Base-by-base conservation (phyloP, 1,140 invertebrate species). In the Scaptomyza hsui region DNA sequence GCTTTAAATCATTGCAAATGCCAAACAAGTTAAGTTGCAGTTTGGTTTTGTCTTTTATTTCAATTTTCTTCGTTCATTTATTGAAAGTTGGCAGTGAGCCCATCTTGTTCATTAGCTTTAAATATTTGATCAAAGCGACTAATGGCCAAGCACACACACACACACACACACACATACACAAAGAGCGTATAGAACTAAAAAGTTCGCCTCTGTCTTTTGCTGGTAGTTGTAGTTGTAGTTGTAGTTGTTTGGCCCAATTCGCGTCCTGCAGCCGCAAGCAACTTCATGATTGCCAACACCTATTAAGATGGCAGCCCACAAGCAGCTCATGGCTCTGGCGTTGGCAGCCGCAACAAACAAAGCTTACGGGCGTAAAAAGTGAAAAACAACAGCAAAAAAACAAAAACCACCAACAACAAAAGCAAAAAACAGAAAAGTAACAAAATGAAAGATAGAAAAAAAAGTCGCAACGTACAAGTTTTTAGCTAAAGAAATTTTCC, bases 51-150 rank as follows among this genome's bases (percentile, higher is more conserved):
- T 2, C 32, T 24, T 55, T 15, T 16, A 37, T 62, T 59, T 45
- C 13, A 19, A 19, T 60, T 61, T 35, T 26, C 18, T 45, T 47
- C 60, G 21, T 57, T 65, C 45, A 44, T 53, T 47, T 61, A 72
- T 69, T 51, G 35, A 26, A 52, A 61, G 49, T 72, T 72, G 70
- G 64, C 70, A 55, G 29, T 29, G 42, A 45, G 68, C 72, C 78
- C 75, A 75, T 69, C 59, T 80, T 76, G 62, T 81, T 81, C 78
- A 81, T 81, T 81, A 81, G 78, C 78, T 80, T 81, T 81, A 81
- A 81, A 81, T 81, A 81, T 81, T 81, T 80, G 72, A 81, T 81
- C 78, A 81, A 81, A 81, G 78, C 77, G 59, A 73, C 78, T 81
- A 73, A 77, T 77, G 75, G 75, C 49, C 72, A n/a, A 29, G 10